Evolutionary conservation across 1,140 invertebrate species (phyloP), one percentile per base, ranked within the genome.

Genomic region (Holotrichia oblita): DNA sequence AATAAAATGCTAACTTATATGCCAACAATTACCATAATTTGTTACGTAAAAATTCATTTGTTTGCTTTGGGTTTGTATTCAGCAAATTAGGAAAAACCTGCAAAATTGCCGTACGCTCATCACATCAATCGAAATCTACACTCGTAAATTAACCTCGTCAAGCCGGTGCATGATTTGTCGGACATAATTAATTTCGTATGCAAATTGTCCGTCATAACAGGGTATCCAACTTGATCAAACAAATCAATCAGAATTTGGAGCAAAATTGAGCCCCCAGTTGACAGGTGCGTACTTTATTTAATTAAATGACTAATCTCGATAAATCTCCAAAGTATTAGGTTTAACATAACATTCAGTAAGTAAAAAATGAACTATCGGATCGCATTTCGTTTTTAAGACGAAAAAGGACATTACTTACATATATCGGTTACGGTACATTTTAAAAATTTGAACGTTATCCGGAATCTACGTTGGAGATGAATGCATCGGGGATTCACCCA

Each of bases 401-500:
- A 12, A n/a, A 9, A 48, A 12, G 12, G 44, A 12, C 12, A n/a
- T 48, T 55, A 55, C 48, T 2, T 69, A 69, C 2, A 27, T 69
- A 69, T 27, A 6, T 34, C 61, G 20, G 7, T 3, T 27, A 6
- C 48, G 6, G 48, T 34, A 34, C 1, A 27, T 17, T 69, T 69
- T 27, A 27, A 8, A 27, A 69, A 69, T 22, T 69, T 69, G 61
- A 20, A 69, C 0, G 22, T 22, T 22, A 27, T 69, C 61, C 61
- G 22, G 27, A 8, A 34, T n/a, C 6, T 22, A 22, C 20, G 22
- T 34, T 20, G 20, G 27, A 27, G 61, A 69, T 69, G 27, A 34
- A 69, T 69, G 61, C 61, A 69, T 69, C 61, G 20, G 27, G 61
- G 27, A 69, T 69, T 69, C 61, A 69, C 20, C 48, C 48, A 17